Evolutionary conservation across 2,888 invertebrate species (phyloP).

Genomic region (Lasioglossum vierecki): DNA sequence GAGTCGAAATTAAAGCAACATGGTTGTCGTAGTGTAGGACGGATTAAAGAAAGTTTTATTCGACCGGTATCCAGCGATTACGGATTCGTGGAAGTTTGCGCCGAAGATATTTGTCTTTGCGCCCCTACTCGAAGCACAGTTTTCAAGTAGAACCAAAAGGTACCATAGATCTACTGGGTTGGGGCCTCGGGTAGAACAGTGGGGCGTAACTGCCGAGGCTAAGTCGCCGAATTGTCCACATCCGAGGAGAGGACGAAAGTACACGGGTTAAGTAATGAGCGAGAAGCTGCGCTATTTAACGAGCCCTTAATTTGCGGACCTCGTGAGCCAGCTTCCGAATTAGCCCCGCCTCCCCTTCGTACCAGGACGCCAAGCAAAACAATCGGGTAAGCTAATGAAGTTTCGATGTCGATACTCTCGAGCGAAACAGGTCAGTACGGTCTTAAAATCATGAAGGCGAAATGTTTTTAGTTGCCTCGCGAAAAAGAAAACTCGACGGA

Average conservation of each 20-base stretch:
- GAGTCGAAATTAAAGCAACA: neutral
- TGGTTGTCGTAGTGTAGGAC: neutral
- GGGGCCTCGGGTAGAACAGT: neutral
- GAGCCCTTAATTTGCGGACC: constrained; percentile 46
- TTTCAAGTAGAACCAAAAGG: constrained; percentile 6
- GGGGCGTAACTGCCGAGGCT: constrained; percentile 16
- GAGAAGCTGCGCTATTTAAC: constrained; percentile 51
- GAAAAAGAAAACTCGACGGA: neutral
- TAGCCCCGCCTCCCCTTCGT: constrained; percentile 6
- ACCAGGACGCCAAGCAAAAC: constrained; percentile 33
- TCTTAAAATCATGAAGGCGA: neutral
- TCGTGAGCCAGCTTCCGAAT: constrained; percentile 37
- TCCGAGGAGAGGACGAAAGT: constrained; percentile 42
- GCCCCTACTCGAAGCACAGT: neutral
- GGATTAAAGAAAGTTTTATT: neutral
- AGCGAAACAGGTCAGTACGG: constrained; percentile 1
- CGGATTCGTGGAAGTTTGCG: neutral
- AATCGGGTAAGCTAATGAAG: constrained; percentile 54
- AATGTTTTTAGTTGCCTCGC: neutral
- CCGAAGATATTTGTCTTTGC: neutral
- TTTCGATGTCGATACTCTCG: constrained; percentile 51
- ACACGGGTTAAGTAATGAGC: constrained; percentile 43
- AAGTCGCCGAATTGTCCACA: constrained; percentile 46
- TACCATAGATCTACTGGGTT: neutral
- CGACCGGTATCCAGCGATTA: neutral